Evolutionary conservation across 2,888 invertebrate genomes (phyloP).

Genomic region (Cephus rjabovi): DNA sequence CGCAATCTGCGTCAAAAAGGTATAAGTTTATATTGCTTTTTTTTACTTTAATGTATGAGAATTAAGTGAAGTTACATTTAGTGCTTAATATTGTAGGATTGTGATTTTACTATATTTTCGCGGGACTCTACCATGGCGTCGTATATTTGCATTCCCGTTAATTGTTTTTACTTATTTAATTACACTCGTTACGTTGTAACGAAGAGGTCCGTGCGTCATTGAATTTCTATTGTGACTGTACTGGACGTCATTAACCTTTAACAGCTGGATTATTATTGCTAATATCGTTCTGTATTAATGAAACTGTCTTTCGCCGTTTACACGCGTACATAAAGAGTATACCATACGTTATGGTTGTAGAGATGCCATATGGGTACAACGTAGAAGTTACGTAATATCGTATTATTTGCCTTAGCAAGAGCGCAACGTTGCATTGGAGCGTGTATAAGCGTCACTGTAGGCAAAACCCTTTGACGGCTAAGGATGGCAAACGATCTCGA

Average conservation of each 20-base stretch:
- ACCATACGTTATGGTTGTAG: background rate
- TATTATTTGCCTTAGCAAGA: background rate
- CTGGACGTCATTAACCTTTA: background rate
- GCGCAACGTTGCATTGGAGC: background rate
- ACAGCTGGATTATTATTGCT: background rate
- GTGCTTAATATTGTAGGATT: background rate
- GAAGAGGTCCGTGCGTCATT: background rate
- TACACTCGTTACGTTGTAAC: background rate
- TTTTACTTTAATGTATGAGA: background rate
- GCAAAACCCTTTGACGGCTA: background rate
- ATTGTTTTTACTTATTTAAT: background rate
- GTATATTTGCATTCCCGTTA: background rate
- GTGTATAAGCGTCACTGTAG: background rate
- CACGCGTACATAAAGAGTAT: background rate
- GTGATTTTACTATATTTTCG: background rate
- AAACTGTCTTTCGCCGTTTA: background rate
- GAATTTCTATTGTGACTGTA: background rate
- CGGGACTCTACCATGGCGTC: background rate
- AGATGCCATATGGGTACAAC: background rate
- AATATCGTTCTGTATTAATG: background rate
- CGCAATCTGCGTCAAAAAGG: background rate
- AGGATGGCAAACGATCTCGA: background rate
- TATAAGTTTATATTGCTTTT: background rate
- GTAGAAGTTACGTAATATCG: background rate
- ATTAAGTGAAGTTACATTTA: background rate